phyloP scores from a whole-genome alignment of 2,888 invertebrate genomes.

The Mechanitis messenoides region DNA sequence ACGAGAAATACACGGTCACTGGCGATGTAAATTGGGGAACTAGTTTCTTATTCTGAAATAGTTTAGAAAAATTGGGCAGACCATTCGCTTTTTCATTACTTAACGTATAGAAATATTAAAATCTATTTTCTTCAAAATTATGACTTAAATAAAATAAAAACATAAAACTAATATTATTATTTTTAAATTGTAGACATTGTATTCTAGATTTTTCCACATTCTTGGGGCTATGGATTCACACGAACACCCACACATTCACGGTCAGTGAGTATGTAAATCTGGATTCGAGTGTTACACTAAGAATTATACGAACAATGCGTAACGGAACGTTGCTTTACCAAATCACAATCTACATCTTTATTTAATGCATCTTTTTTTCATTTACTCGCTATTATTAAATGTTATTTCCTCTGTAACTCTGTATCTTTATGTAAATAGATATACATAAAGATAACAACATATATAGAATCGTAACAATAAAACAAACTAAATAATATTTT shows the following conservation, averaged over 20 bases:
- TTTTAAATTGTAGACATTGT: no score
- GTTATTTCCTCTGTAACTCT: no score
- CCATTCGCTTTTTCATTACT: constrained; percentile 14
- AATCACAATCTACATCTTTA: constrained; percentile 26
- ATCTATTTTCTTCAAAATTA: no score
- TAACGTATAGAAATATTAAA: constrained; percentile 8
- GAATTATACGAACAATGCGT: constrained; percentile 41
- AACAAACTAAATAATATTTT: neutral
- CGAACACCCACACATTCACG: constrained; percentile 66
- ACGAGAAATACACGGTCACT: constrained; percentile 74
- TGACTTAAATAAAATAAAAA: no score
- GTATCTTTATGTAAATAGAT: no score
- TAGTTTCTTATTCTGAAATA: constrained; percentile 53
- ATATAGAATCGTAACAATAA: neutral
- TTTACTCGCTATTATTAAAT: no score
- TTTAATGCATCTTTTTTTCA: constrained; percentile 2
- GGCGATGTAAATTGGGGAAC: constrained; percentile 68
- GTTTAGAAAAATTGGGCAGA: constrained; percentile 32
- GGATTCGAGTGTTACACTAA: constrained; percentile 49
- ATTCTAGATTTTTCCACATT: constrained; percentile 59
- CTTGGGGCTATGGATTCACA: constrained; percentile 64
- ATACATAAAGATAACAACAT: neutral
- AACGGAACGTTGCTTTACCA: constrained; percentile 34
- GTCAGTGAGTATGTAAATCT: constrained; percentile 71
- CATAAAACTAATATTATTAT: no score